phyloP scores from a whole-genome alignment of 2,797 vertebrate species.

The Scleropages formosus region DNA sequence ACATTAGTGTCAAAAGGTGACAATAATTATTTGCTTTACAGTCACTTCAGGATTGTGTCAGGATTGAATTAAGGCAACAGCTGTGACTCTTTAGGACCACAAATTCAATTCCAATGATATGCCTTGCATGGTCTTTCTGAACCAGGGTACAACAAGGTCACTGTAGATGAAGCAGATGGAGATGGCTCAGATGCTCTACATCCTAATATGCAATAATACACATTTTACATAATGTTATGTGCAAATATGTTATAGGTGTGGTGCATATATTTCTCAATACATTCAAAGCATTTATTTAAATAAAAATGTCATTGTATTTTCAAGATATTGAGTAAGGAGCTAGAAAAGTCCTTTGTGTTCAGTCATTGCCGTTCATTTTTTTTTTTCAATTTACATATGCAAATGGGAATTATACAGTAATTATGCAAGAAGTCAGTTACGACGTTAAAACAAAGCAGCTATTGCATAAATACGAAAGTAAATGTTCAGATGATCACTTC shows the following conservation, averaged over 20 bases:
- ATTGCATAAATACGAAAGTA: no score
- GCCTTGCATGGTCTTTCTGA: background rate
- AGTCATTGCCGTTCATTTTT: no score
- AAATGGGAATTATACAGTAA: no score
- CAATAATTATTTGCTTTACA: constrained; percentile 66
- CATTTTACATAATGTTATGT: background rate
- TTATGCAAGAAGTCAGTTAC: no score
- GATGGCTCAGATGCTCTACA: background rate
- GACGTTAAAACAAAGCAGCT: no score
- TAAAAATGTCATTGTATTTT: no score
- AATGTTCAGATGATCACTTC: no score
- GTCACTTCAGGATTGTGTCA: constrained; percentile 52
- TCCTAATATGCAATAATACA: background rate
- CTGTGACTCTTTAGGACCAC: constrained; percentile 43
- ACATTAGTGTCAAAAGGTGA: constrained; percentile 58
- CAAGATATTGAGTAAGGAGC: no score
- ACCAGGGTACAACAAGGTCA: background rate
- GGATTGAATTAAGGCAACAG: constrained; percentile 54
- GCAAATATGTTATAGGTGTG: background rate
- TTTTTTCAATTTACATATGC: no score
- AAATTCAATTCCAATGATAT: constrained; percentile 17
- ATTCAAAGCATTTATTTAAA: no score
- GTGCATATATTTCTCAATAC: no score
- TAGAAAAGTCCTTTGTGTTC: no score
- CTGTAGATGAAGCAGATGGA: background rate